Percentiles rank a stretch among this genome's conserved stretches.
Conservation (phyloP, 2,888 invertebrate species). For the Hirtodrosophila duncani region DNA sequence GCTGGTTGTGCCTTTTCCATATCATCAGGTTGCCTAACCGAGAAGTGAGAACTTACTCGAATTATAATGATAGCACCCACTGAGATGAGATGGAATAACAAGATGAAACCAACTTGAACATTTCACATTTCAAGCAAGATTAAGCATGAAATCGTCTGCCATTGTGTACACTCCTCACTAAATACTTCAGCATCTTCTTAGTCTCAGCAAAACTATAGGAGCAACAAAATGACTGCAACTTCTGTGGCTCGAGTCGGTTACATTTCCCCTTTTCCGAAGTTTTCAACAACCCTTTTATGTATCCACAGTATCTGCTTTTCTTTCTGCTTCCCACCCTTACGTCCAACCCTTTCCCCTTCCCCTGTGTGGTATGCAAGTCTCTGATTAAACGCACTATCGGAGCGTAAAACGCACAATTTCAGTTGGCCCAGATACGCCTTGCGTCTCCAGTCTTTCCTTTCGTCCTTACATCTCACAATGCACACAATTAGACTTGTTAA, state of each 20-base stretch:
- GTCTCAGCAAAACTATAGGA: neutral
- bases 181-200: neutral
- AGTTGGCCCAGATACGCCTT: too few relatives aligned
- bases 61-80: too few relatives aligned
- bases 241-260: neutral
- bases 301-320: neutral
- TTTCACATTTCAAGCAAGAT: constrained; percentile 11
- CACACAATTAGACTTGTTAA: neutral
- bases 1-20: too few relatives aligned
- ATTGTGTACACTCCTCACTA: neutral
- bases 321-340: too few relatives aligned
- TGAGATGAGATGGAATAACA: constrained; percentile 13
- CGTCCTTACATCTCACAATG: neutral
- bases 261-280: too few relatives aligned
- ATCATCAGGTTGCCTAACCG: constrained; percentile 8
- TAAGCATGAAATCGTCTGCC: constrained; percentile 19
- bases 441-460: too few relatives aligned
- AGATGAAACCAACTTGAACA: neutral
- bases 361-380: neutral
- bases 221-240: constrained; percentile 1
- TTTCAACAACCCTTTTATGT: too few relatives aligned
- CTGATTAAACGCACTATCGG: constrained; percentile 14
- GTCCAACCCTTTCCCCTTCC: too few relatives aligned
- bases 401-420: neutral
- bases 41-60: too few relatives aligned